phyloP scores from a whole-genome alignment of 2,888 invertebrate species.

The Cyaniris semiargus region DNA sequence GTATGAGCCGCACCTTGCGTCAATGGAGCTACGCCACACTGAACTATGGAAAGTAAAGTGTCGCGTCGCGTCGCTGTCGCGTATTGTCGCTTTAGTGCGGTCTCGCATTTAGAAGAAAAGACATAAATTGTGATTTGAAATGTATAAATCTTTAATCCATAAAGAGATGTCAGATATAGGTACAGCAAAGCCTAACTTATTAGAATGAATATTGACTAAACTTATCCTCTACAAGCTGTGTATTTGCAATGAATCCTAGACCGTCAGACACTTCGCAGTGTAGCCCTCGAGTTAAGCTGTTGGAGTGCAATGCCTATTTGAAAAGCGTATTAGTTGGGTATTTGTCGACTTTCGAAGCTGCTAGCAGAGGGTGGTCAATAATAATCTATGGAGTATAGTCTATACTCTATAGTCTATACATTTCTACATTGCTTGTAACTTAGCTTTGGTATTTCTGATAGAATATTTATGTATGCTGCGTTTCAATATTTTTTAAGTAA shows the following conservation, averaged over 20 bases:
- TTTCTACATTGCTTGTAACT: background rate
- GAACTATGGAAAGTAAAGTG: too few species aligned
- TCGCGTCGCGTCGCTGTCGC: too few species aligned
- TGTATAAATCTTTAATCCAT: too few species aligned
- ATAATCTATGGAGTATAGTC: background rate
- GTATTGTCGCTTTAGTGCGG: too few species aligned
- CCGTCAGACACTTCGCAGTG: background rate
- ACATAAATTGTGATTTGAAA: too few species aligned
- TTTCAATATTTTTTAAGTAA: too few species aligned
- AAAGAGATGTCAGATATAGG: too few species aligned
- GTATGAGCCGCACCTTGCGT: too few species aligned
- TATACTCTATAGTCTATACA: background rate
- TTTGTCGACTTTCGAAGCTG: background rate
- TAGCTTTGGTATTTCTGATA: background rate
- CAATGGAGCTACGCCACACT: too few species aligned
- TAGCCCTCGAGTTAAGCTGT: constrained; percentile 25
- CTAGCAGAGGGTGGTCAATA: constrained; percentile 8
- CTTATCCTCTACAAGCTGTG: background rate
- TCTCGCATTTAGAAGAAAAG: too few species aligned
- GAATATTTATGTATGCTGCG: background rate
- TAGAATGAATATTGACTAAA: background rate
- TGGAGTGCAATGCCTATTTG: constrained; percentile 27
- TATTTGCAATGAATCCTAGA: constrained; percentile 18
- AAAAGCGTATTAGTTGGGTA: constrained; percentile 26
- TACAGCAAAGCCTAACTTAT: background rate